Evolutionary conservation across 2,113 vertebrate genomes (phyloP).

Genomic region (Acrocephalus kingi): DNA sequence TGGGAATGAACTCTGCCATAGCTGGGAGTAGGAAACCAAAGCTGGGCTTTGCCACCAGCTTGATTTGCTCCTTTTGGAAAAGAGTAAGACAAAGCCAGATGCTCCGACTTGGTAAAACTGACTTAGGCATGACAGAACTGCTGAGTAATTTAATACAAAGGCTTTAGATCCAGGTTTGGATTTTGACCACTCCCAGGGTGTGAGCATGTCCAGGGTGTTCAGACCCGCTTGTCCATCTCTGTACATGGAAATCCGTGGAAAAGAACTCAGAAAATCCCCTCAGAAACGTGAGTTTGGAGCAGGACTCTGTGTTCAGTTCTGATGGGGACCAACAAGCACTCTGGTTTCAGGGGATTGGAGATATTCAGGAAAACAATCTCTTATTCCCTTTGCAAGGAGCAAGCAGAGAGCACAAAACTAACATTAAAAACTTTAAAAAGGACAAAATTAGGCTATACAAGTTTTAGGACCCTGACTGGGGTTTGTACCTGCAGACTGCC

Average conservation of each 20-base stretch:
- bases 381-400: neutral
- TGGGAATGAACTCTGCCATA: neutral
- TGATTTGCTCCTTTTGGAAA: neutral
- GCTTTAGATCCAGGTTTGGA: neutral
- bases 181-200: neutral
- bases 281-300: neutral
- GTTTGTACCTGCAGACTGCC: neutral
- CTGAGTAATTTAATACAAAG: neutral
- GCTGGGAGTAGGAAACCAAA: neutral
- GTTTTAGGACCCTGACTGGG: neutral
- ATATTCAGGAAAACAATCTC: neutral
- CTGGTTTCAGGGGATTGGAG: neutral
- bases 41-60: neutral
- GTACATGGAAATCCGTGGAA: neutral
- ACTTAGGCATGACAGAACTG: neutral
- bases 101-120: neutral
- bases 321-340: neutral
- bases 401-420: neutral
- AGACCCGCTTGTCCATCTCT: neutral
- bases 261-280: neutral
- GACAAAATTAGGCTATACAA: fast-evolving
- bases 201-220: neutral
- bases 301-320: neutral
- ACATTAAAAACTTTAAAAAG: fast-evolving
- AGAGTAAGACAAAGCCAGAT: neutral